phyloP scores from a whole-genome alignment of 2,888 invertebrate species.

The Microctonus hyperodae region DNA sequence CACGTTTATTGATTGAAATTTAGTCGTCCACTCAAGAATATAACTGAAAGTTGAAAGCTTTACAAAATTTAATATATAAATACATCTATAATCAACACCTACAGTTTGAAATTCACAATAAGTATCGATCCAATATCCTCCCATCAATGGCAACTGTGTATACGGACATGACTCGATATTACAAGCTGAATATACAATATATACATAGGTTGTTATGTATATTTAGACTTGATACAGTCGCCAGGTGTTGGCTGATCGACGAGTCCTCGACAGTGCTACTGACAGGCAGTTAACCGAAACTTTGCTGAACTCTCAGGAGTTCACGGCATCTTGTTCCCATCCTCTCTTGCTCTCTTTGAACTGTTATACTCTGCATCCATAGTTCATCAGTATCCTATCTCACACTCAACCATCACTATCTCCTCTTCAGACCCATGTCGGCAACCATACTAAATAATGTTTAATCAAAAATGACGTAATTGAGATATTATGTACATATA shows the following conservation, averaged over 20 bases:
- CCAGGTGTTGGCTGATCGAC: slow-evolving; percentile 11
- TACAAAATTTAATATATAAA: no score
- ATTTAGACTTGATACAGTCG: neutral
- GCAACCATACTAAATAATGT: slow-evolving; percentile 4
- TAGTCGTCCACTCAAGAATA: no score
- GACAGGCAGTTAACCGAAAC: slow-evolving; percentile 16
- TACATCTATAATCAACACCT: no score
- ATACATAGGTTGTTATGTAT: neutral
- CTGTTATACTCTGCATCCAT: neutral
- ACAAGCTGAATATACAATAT: neutral
- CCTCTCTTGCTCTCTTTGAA: neutral
- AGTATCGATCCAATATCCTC: no score
- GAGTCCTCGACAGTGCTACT: slow-evolving; percentile 7
- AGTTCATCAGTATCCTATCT: no score
- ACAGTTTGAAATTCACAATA: no score
- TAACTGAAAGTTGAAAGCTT: no score
- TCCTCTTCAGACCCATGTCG: neutral
- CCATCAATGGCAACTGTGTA: no score
- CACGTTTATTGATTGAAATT: no score
- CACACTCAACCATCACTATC: no score
- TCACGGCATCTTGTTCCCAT: slow-evolving; percentile 12
- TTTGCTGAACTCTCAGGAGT: slow-evolving; percentile 2
- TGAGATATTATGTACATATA: neutral
- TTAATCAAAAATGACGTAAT: slow-evolving; percentile 3
- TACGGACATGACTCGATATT: no score